Conservation (phyloP, 1,140 invertebrate species). For the Matsumurasca onukii region DNA sequence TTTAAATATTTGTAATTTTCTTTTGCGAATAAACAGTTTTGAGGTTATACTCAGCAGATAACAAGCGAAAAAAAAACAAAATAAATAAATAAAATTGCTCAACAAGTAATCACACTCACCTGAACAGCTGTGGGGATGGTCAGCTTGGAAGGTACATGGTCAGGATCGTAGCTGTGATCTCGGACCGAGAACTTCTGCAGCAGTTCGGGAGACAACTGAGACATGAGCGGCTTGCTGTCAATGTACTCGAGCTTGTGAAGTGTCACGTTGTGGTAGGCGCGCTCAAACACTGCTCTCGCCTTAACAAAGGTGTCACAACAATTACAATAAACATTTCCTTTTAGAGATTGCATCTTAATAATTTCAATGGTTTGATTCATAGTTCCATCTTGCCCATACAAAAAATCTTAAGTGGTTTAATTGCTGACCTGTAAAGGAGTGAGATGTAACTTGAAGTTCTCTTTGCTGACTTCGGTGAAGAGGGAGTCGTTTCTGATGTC, state of each 20-base stretch:
- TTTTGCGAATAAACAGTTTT: too few relatives aligned
- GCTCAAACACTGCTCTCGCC: neutral
- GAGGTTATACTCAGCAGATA: too few relatives aligned
- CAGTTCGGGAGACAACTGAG: neutral
- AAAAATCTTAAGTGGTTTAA: too few relatives aligned
- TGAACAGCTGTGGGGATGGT: neutral
- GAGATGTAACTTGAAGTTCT: neutral
- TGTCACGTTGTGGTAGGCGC: neutral
- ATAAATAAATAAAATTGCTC: too few relatives aligned
- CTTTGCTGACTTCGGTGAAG: neutral
- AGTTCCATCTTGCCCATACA: too few relatives aligned
- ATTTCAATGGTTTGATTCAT: too few relatives aligned
- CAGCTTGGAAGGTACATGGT: neutral
- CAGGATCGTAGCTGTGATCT: neutral
- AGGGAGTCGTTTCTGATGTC: neutral
- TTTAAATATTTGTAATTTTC: too few relatives aligned
- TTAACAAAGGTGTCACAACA: too few relatives aligned
- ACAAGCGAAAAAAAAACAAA: too few relatives aligned
- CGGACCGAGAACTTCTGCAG: constrained; percentile 2
- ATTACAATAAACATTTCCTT: too few relatives aligned
- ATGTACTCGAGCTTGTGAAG: neutral
- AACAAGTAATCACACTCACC: neutral
- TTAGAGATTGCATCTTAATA: too few relatives aligned
- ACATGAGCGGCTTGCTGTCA: neutral
- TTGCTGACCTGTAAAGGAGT: neutral